Conservation (phyloP, 2,113 vertebrate species). For the Neomonachus schauinslandi region DNA sequence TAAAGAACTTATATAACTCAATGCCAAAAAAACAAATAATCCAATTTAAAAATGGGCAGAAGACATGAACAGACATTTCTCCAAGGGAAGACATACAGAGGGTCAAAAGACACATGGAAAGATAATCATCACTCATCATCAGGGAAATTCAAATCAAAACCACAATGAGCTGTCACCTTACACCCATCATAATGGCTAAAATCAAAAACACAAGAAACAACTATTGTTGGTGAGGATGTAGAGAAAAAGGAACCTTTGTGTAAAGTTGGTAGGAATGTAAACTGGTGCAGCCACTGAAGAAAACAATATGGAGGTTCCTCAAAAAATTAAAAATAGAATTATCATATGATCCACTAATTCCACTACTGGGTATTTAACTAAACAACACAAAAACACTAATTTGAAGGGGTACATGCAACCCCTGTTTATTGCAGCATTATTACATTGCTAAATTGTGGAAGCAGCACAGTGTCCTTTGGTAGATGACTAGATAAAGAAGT, state of each 20-base stretch:
- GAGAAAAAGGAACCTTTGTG: neutral
- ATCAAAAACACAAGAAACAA: neutral
- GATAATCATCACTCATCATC: neutral
- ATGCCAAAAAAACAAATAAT: neutral
- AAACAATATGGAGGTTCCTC: neutral
- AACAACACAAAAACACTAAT: neutral
- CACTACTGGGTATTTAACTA: neutral
- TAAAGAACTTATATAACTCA: neutral
- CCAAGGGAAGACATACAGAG: neutral
- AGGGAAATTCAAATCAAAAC: neutral
- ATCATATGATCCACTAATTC: neutral
- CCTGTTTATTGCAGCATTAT: neutral
- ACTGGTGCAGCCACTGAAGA: neutral
- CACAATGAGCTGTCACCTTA: neutral
- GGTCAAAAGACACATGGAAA: neutral
- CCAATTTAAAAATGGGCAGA: neutral
- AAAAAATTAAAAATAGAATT: neutral
- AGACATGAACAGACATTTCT: neutral
- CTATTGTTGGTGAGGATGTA: neutral
- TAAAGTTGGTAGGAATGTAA: neutral
- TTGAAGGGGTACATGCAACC: neutral
- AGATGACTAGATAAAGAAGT: neutral
- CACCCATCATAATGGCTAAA: neutral
- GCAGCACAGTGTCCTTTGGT: neutral
- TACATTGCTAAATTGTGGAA: neutral